Percentiles rank a stretch among this genome's conserved stretches.
Conservation (phyloP, 2,888 invertebrate species). For the Drosophila greeni region DNA sequence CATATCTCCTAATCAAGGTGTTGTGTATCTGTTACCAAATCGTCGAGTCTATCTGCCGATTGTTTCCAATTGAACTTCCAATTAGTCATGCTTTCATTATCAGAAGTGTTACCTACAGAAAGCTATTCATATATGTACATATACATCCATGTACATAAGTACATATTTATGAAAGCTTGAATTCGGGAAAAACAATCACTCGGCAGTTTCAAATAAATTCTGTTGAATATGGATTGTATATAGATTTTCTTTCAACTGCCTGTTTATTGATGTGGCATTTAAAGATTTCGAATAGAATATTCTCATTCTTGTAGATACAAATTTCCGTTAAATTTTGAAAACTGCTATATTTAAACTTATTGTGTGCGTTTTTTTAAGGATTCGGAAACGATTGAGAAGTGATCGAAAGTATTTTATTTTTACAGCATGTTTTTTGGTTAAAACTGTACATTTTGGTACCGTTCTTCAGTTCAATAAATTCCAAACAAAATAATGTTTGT, state of each 20-base stretch:
- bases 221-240: slow-evolving; percentile 5
- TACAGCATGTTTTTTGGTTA: too few species aligned
- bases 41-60: slow-evolving; percentile 12
- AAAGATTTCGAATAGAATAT: not conserved
- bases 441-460: too few species aligned
- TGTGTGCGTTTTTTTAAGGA: not conserved
- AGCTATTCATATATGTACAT: not conserved
- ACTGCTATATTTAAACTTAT: too few species aligned
- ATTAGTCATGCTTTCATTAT: slow-evolving; percentile 33
- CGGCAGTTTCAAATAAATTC: slow-evolving; percentile 8
- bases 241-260: slow-evolving; percentile 7
- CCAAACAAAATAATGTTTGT: not conserved
- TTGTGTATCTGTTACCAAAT: slow-evolving; percentile 24
- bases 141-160: not conserved
- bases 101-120: slow-evolving; percentile 11
- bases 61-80: slow-evolving; percentile 29
- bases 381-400: not conserved
- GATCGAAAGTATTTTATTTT: not conserved
- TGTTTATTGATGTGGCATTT: slow-evolving; percentile 2
- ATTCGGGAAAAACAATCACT: slow-evolving; percentile 11
- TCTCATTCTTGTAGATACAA: not conserved
- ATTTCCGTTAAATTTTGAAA: not conserved
- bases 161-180: slow-evolving; percentile 9
- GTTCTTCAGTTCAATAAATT: not conserved
- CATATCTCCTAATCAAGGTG: slow-evolving; percentile 16